Evolutionary conservation across 2,888 invertebrate genomes (phyloP).

Genomic region (Nymphalis urticae): DNA sequence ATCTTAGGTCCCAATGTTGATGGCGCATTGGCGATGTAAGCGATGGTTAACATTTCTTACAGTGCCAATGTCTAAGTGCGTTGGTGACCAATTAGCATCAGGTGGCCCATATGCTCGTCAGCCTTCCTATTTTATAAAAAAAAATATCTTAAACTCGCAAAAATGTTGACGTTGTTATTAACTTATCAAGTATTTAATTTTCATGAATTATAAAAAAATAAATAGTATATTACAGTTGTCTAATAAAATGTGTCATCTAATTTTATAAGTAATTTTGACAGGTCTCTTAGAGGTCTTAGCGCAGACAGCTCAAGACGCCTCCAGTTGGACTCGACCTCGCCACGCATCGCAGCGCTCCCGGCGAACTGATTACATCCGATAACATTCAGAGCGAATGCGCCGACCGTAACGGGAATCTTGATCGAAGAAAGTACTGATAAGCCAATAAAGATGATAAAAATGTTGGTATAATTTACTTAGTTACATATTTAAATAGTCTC

Average conservation of each 20-base stretch:
- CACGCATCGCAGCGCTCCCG: constrained; percentile 43
- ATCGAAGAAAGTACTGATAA: constrained; percentile 29
- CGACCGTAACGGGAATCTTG: constrained; percentile 58
- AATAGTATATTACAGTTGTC: too few species aligned
- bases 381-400: constrained; percentile 45
- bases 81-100: too few species aligned
- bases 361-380: constrained; percentile 59
- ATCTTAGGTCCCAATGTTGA: too few species aligned
- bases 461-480: constrained; percentile 10
- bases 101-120: too few species aligned
- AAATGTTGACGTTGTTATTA: too few species aligned
- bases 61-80: too few species aligned
- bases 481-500: constrained; percentile 1
- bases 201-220: not conserved
- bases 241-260: too few species aligned
- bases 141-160: too few species aligned
- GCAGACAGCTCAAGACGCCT: constrained; percentile 35
- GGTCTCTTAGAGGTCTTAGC: constrained; percentile 4
- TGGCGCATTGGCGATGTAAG: too few species aligned
- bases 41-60: too few species aligned
- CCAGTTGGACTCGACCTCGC: constrained; percentile 10
- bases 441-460: constrained; percentile 11
- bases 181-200: not conserved
- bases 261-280: not conserved
- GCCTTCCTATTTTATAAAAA: too few species aligned